phyloP scores from a whole-genome alignment of 64 coral and sea anemone species.

The Montipora efflorescens region DNA sequence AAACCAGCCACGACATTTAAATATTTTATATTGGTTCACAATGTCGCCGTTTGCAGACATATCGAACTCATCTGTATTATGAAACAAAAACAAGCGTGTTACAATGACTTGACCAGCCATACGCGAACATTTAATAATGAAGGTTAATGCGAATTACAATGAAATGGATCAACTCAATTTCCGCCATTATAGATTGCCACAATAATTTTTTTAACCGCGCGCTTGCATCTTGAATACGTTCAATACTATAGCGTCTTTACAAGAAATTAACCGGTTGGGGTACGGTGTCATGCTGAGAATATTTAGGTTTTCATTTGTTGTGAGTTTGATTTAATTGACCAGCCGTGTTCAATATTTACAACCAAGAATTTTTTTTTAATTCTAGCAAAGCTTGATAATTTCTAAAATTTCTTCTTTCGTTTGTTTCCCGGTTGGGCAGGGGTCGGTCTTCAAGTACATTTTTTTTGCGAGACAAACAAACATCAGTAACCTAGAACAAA shows the following conservation, averaged over 20 bases:
- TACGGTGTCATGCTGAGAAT: conserved; percentile 22
- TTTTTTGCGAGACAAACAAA: neutral
- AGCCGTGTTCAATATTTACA: neutral
- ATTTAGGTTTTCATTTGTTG: neutral
- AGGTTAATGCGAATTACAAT: neutral
- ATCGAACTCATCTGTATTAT: neutral
- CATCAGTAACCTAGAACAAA: neutral
- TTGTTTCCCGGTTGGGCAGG: neutral
- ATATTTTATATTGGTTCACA: conserved; percentile 8
- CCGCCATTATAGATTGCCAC: neutral
- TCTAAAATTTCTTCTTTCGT: neutral
- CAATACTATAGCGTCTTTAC: neutral
- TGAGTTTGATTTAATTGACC: neutral
- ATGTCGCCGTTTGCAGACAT: neutral
- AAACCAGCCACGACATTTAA: conserved; percentile 23
- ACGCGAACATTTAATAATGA: neutral
- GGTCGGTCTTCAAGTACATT: neutral
- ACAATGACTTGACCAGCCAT: neutral
- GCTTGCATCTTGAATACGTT: conserved; percentile 17
- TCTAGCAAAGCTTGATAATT: neutral
- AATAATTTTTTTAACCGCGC: neutral
- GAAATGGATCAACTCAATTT: neutral
- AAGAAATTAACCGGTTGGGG: neutral
- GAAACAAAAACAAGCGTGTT: neutral
- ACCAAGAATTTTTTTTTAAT: neutral